phyloP scores from a whole-genome alignment of 2,888 invertebrate genomes.

The Agrilus cyanescens region DNA sequence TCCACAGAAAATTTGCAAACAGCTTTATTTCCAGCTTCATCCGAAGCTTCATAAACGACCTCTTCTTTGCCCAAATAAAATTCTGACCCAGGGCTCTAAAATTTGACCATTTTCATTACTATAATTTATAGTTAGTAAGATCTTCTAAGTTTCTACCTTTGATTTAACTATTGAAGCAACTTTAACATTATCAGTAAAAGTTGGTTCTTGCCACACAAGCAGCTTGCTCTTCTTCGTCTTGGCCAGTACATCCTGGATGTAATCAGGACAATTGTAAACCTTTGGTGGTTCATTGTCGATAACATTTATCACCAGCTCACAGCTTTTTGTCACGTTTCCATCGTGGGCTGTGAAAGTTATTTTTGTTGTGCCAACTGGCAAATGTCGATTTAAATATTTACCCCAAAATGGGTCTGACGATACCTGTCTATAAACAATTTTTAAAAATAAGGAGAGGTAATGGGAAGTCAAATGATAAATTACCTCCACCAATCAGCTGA shows the following conservation, averaged over 20 bases:
- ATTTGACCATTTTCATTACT: constrained; percentile 2
- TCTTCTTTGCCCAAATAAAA: constrained; percentile 48
- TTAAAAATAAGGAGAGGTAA: background rate
- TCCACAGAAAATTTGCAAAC: constrained; percentile 52
- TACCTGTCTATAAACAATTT: constrained; percentile 37
- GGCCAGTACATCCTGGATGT: constrained; percentile 45
- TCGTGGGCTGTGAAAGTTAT: constrained; percentile 48
- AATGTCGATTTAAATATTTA: constrained; percentile 43
- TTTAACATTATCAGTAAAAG: constrained; percentile 46
- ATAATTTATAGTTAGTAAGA: background rate
- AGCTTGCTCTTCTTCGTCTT: constrained; percentile 42
- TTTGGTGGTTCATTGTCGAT: constrained; percentile 44
- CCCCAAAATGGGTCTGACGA: constrained; percentile 51
- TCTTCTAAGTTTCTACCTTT: constrained; percentile 35
- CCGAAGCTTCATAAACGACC: constrained; percentile 51
- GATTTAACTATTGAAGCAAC: constrained; percentile 47
- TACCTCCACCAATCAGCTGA: constrained; percentile 55
- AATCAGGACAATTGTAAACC: constrained; percentile 47
- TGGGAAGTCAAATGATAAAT: background rate
- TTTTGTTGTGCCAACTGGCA: constrained; percentile 46
- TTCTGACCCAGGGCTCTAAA: constrained; percentile 47
- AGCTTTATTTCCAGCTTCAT: constrained; percentile 48
- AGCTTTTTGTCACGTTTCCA: constrained; percentile 43
- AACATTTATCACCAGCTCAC: constrained; percentile 48
- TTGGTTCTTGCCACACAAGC: constrained; percentile 54